phyloP scores from a whole-genome alignment of 2,888 invertebrate species.

The Chaetogeoica ovagalla region DNA sequence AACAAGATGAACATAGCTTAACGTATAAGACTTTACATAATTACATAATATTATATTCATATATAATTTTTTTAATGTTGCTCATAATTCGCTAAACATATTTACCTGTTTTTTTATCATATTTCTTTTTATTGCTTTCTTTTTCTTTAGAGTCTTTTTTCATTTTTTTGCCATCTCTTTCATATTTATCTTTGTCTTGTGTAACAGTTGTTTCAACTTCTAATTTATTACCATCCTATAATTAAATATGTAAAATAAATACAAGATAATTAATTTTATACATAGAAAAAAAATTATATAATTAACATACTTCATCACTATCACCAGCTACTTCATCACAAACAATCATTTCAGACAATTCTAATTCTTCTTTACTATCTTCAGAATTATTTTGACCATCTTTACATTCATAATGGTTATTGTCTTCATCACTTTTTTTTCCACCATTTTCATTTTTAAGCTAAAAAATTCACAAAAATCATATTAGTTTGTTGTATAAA shows the following conservation, averaged over 20 bases:
- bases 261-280: background rate
- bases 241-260: background rate
- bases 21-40: no score
- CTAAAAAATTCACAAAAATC: background rate
- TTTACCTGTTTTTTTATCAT: conserved; percentile 46
- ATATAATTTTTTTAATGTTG: background rate
- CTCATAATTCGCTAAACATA: background rate
- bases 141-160: conserved; percentile 47
- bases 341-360: conserved; percentile 57
- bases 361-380: conserved; percentile 48
- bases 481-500: background rate
- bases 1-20: no score
- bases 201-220: conserved; percentile 13
- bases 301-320: conserved; percentile 43
- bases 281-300: background rate
- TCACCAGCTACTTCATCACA: conserved; percentile 56
- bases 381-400: conserved; percentile 46
- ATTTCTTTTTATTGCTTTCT: conserved; percentile 46
- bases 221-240: conserved; percentile 39
- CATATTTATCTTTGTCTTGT: conserved; percentile 38
- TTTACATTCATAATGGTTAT: conserved; percentile 22
- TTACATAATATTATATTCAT: background rate
- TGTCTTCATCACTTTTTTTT: conserved; percentile 13
- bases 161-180: conserved; percentile 28
- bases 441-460: background rate